phyloP scores from a whole-genome alignment of 2,113 vertebrate genomes.

The Indri indri region DNA sequence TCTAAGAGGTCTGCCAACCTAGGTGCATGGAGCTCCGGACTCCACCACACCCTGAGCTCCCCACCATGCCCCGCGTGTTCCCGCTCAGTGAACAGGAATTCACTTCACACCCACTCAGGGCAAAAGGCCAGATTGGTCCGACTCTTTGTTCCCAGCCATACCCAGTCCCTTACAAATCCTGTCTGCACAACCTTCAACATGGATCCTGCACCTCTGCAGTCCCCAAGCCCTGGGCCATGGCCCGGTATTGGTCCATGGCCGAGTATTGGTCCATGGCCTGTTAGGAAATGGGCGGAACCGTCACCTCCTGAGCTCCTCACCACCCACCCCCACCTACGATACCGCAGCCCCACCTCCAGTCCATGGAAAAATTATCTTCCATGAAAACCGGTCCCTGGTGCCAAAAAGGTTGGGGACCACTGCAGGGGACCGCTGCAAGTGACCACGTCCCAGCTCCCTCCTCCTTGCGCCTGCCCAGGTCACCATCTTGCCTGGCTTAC shows the following conservation, averaged over 20 bases:
- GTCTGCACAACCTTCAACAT: neutral
- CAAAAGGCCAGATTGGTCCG: neutral
- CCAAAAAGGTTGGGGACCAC: too few species aligned
- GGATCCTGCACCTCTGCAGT: accelerated
- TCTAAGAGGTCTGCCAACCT: accelerated
- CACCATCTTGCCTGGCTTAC: accelerated
- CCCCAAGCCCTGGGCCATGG: too few species aligned
- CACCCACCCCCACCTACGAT: too few species aligned
- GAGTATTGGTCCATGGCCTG: too few species aligned
- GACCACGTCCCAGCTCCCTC: accelerated
- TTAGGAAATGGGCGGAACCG: too few species aligned
- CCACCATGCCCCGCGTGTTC: accelerated
- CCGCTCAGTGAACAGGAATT: neutral
- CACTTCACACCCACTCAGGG: neutral
- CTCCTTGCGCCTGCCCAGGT: accelerated
- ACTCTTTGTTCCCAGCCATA: accelerated
- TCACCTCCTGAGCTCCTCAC: too few species aligned
- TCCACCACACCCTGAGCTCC: accelerated
- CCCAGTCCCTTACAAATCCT: neutral
- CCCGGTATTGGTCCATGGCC: too few species aligned
- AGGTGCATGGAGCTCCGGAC: accelerated
- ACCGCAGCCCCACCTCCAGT: too few species aligned
- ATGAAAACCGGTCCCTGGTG: too few species aligned
- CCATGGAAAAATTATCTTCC: too few species aligned
- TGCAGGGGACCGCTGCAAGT: too few species aligned